phyloP scores from a whole-genome alignment of 2,888 invertebrate genomes.

The Morpho achilles region DNA sequence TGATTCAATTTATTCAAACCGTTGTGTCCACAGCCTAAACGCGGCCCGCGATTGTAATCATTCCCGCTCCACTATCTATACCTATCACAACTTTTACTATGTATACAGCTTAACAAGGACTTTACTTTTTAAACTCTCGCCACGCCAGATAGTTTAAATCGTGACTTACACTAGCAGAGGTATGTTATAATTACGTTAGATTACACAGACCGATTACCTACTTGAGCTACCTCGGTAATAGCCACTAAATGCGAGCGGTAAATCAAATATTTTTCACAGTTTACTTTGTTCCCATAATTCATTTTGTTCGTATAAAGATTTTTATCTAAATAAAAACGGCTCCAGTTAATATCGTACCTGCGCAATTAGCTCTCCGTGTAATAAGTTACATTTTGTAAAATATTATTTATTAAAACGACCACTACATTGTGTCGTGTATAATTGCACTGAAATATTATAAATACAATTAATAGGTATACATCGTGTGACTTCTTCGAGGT shows the following conservation, averaged over 20 bases:
- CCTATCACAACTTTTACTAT: conserved; percentile 36
- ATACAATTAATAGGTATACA: too few species aligned
- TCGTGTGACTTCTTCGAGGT: too few species aligned
- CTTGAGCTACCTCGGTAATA: conserved; percentile 58
- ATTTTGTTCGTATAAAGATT: neutral
- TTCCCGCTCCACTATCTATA: conserved; percentile 50
- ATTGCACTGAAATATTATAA: too few species aligned
- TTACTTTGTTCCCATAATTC: conserved; percentile 3
- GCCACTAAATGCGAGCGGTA: conserved; percentile 36
- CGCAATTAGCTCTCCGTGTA: too few species aligned
- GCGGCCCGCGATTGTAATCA: conserved; percentile 62
- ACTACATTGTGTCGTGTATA: too few species aligned
- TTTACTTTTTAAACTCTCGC: conserved; percentile 54
- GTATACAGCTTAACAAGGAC: conserved; percentile 38
- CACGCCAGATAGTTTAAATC: conserved; percentile 63
- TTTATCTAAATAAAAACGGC: neutral
- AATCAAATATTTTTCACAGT: conserved; percentile 27
- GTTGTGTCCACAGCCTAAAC: conserved; percentile 44
- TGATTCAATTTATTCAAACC: neutral
- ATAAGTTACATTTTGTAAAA: too few species aligned
- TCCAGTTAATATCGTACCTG: too few species aligned
- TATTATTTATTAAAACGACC: too few species aligned
- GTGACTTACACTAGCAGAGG: conserved; percentile 67
- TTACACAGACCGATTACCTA: conserved; percentile 50
- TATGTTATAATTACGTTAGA: conserved; percentile 75